Conservation (phyloP, 2,113 vertebrate species). For the Scytalopus superciliaris region DNA sequence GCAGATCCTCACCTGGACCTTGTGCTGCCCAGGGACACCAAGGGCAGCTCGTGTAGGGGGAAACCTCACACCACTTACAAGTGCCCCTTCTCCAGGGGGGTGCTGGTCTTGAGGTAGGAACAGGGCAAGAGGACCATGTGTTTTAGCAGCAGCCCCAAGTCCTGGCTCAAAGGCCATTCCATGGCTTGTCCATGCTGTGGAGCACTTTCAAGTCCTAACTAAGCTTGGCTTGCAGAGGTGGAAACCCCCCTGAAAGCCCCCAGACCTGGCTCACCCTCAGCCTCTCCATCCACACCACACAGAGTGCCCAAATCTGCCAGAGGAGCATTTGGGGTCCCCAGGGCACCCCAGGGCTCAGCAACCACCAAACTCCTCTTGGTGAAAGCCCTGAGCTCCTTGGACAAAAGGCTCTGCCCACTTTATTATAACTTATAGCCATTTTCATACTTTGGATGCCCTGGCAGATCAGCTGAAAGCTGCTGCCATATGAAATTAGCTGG, state of each 20-base stretch:
- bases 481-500: constrained; percentile 9
- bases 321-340: background rate
- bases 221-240: background rate
- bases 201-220: fast-evolving
- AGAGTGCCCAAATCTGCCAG: background rate
- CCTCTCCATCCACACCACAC: background rate
- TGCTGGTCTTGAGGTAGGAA: background rate
- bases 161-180: background rate
- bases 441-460: background rate
- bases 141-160: background rate
- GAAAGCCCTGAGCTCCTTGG: background rate
- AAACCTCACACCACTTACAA: background rate
- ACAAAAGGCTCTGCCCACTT: background rate
- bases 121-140: fast-evolving
- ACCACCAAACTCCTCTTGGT: background rate
- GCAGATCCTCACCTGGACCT: background rate
- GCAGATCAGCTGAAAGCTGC: background rate
- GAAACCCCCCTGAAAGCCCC: fast-evolving
- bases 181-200: fast-evolving
- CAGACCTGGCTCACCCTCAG: fast-evolving
- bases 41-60: fast-evolving
- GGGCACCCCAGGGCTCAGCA: fast-evolving
- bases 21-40: background rate
- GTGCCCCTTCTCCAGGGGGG: background rate
- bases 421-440: constrained; percentile 18